Base-by-base conservation (phyloP, 2,113 vertebrate species). In the Dasyornis broadbenti region DNA sequence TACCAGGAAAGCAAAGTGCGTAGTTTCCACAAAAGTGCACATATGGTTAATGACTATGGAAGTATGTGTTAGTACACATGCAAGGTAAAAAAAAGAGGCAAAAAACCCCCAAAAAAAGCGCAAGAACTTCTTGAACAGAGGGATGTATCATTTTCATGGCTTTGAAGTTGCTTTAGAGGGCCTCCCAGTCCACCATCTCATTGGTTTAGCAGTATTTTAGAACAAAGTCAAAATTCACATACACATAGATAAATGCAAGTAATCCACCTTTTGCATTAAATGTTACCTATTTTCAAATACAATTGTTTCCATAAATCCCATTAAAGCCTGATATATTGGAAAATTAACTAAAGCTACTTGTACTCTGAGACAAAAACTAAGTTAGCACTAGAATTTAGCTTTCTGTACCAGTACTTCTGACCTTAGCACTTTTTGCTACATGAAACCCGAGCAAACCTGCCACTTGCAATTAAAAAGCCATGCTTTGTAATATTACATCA, bases 1-100 rank as follows among this genome's bases (percentile, higher is more conserved):
- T 81, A 95, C 92, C 64, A 54, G 77, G 83, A 94, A 90, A 96
- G 96, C 95, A 96, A 98, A 98, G 97, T 97, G 97, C 91, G 20
- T 44, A 40, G 94, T 92, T 97, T 94, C 96, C 95, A 82, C 83
- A 78, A 94, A 98, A 98, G 97, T 97, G 97, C 97, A 94, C 92
- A 13, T 4, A 63, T 3, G 2, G 84, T 88, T 96, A 97, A 92
- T 91, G 53, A 57, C 49, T 40, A 27, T 60, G 94, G 53, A 94
- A 97, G 72, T 75, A 93, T 79, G 64, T 15, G 57, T 89, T 59
- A 97, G 89, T 82, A 83, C 45, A 78, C 73, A 18, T 44, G 71
- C 49, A 91, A 65, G 69, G 84, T 19, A 26, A 89, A 95, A 86
- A 49, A 45, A 61, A 9, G 11, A 15, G 30, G 71, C 8, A 14